Evolutionary conservation across 2,113 vertebrate genomes (phyloP).

Genomic region (Stigmatopora argus): DNA sequence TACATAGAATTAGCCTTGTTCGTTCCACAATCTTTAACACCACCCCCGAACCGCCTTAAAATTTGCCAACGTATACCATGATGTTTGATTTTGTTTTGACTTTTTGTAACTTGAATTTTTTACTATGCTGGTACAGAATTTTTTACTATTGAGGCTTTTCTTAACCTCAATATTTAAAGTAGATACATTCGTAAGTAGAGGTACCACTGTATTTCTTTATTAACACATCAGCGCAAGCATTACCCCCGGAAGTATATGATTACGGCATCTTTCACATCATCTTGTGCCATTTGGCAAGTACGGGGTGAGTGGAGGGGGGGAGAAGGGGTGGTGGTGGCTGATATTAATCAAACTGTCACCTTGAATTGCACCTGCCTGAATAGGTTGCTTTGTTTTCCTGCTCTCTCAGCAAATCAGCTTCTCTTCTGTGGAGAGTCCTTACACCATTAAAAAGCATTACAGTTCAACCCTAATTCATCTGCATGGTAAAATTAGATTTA

Average conservation of each 20-base stretch:
- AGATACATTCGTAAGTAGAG: too few relatives aligned
- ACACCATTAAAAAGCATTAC: conserved; percentile 16
- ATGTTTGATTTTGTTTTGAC: too few relatives aligned
- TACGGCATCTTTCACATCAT: background rate
- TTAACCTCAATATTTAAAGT: too few relatives aligned
- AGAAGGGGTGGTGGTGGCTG: too few relatives aligned
- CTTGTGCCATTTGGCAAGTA: conserved; percentile 20
- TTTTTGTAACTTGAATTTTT: too few relatives aligned
- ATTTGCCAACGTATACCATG: too few relatives aligned
- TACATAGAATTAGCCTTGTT: too few relatives aligned
- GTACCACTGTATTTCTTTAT: background rate
- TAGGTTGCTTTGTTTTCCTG: conserved; percentile 20
- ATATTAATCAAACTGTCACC: conserved; percentile 57
- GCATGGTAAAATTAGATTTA: conserved; percentile 31
- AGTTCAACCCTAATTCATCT: conserved; percentile 22
- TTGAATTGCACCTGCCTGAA: conserved; percentile 38
- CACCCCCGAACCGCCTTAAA: too few relatives aligned
- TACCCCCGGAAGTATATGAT: background rate
- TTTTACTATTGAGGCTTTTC: too few relatives aligned
- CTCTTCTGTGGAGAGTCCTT: conserved; percentile 3
- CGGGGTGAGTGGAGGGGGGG: conserved; percentile 6
- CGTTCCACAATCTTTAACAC: too few relatives aligned
- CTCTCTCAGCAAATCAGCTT: conserved; percentile 16
- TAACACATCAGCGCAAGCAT: background rate
- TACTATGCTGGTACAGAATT: too few relatives aligned